Conservation (phyloP, 2,797 vertebrate genomes). For the Sylvia borin region DNA sequence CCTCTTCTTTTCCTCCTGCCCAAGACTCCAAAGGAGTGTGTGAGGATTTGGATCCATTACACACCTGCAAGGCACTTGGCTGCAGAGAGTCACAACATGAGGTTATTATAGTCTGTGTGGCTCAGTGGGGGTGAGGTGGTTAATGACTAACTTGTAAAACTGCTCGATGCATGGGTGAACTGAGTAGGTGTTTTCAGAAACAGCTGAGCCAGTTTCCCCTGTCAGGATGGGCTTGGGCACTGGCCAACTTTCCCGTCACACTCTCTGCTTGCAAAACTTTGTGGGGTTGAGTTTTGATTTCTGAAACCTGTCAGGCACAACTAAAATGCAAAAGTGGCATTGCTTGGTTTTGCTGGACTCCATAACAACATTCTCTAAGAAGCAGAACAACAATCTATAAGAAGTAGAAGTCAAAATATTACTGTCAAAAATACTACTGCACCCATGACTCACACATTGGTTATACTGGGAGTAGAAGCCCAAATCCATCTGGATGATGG, state of each 20-base stretch:
- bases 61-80: not conserved
- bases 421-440: not conserved
- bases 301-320: slow-evolving; percentile 20
- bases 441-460: not conserved
- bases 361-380: not conserved
- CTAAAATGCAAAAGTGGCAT: not conserved
- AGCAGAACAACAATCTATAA: not conserved
- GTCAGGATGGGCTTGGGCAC: slow-evolving; percentile 32
- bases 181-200: slow-evolving; percentile 60
- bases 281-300: slow-evolving; percentile 18
- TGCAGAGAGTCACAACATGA: not conserved
- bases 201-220: slow-evolving; percentile 47
- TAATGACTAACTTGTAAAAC: slow-evolving; percentile 48
- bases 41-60: not conserved
- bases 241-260: slow-evolving; percentile 37
- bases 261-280: slow-evolving; percentile 24
- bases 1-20: not conserved
- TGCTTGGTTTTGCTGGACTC: not conserved
- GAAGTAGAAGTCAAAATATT: not conserved
- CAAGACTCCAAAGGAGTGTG: not conserved
- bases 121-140: slow-evolving; percentile 5
- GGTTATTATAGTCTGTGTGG: not conserved
- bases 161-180: not conserved
- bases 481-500: not conserved
- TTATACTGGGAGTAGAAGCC: not conserved